Percentiles rank a stretch among this genome's conserved stretches.
phyloP scores from a whole-genome alignment of 2,888 invertebrate species.

The Pyrgus malvae region DNA sequence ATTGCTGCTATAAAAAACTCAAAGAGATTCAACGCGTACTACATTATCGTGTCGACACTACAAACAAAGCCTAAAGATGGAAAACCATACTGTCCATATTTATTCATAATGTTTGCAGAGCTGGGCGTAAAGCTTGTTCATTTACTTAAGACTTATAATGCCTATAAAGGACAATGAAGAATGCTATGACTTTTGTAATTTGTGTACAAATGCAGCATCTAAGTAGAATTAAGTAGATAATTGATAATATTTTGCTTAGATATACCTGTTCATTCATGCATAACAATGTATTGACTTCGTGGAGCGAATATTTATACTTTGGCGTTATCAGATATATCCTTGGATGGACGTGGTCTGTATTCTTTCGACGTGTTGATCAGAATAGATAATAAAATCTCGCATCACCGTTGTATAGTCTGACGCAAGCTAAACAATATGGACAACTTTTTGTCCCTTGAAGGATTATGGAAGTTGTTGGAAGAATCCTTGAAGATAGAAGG shows the following conservation, averaged over 20 bases:
- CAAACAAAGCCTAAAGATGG: neutral
- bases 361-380: constrained; percentile 33
- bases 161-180: constrained; percentile 21
- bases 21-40: neutral
- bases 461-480: too few species aligned
- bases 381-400: constrained; percentile 35
- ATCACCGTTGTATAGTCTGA: constrained; percentile 11
- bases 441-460: neutral
- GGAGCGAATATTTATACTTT: constrained; percentile 32
- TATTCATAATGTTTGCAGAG: constrained; percentile 21
- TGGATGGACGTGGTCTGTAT: constrained; percentile 29
- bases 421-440: neutral
- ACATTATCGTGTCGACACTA: neutral
- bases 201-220: constrained; percentile 8
- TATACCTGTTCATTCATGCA: constrained; percentile 34
- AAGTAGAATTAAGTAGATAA: constrained; percentile 23
- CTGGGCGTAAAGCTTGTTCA: constrained; percentile 7
- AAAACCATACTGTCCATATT: constrained; percentile 22
- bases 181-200: constrained; percentile 8
- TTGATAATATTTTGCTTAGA: constrained; percentile 19
- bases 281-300: constrained; percentile 36
- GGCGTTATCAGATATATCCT: constrained; percentile 32
- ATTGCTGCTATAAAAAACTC: too few species aligned
- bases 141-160: constrained; percentile 18
- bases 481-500: too few species aligned